phyloP scores from a whole-genome alignment of 2,888 invertebrate genomes.

The Drosophila hawaiiensis region DNA sequence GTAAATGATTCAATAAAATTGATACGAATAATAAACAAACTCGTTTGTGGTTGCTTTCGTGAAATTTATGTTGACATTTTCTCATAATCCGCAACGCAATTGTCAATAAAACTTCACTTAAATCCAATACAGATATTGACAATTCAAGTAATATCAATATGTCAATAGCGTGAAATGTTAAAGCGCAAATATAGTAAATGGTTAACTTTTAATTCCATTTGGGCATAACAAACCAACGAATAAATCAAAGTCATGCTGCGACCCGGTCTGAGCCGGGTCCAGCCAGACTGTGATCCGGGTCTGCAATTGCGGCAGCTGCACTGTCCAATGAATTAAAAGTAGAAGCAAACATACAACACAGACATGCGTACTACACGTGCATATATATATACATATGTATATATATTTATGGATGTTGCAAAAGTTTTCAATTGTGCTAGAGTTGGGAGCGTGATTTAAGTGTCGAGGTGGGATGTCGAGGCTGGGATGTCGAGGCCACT shows the following conservation, averaged over 20 bases:
- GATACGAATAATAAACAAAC: conserved; percentile 27
- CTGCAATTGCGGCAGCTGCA: conserved; percentile 63
- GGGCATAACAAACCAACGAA: conserved; percentile 67
- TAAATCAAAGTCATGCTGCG: conserved; percentile 73
- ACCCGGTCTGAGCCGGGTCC: conserved; percentile 23
- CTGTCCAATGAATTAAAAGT: conserved; percentile 74
- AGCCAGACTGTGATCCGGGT: conserved; percentile 18
- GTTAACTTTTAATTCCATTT: conserved; percentile 78
- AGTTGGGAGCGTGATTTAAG: conserved; percentile 70
- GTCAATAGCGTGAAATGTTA: conserved; percentile 69
- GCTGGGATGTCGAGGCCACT: conserved; percentile 25
- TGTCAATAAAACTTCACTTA: conserved; percentile 58
- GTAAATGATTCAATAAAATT: conserved; percentile 1
- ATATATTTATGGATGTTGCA: conserved; percentile 20
- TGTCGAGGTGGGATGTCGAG: too few relatives aligned
- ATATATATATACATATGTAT: background rate
- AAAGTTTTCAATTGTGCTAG: conserved; percentile 70
- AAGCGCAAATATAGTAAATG: conserved; percentile 45
- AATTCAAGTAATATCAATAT: conserved; percentile 74
- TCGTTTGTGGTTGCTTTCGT: conserved; percentile 42
- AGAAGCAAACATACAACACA: conserved; percentile 49
- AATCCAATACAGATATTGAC: conserved; percentile 50
- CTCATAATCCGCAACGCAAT: conserved; percentile 52
- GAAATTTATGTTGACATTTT: conserved; percentile 57
- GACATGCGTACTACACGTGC: conserved; percentile 11